These are phyloP conservation scores for Ciconia nigra DNA, from an alignment of 2,797 vertebrate species.

Conservation along the genomic window DNA sequence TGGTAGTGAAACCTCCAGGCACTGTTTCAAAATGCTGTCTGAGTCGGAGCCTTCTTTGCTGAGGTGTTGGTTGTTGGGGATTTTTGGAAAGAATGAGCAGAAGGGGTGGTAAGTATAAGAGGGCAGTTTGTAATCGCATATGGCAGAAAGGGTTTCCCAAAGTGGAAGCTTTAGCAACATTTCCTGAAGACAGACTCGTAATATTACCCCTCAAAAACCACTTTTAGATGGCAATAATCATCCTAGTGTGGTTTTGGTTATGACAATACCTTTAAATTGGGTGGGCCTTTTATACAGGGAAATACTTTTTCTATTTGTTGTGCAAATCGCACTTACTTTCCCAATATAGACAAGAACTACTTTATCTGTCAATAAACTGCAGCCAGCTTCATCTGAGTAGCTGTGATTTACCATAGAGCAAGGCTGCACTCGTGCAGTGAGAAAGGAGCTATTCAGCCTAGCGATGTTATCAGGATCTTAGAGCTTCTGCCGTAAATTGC, in stretches of 20 bases:
- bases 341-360: background rate
- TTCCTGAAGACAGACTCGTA: background rate
- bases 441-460: background rate
- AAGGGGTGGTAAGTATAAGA: background rate
- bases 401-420: background rate
- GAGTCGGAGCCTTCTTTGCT: background rate
- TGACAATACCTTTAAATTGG: background rate
- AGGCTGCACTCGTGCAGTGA: background rate
- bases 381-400: background rate
- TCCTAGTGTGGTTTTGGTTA: background rate
- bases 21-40: background rate
- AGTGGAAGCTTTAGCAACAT: background rate
- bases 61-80: background rate
- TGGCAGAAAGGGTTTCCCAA: background rate
- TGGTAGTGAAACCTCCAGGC: background rate
- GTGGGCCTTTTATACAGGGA: background rate
- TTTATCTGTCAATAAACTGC: background rate
- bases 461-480: background rate
- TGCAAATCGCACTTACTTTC: background rate
- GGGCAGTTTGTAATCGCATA: accelerated
- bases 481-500: background rate
- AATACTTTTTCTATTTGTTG: background rate
- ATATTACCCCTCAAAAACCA: background rate
- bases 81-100: background rate
- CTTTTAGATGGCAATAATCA: background rate